phyloP scores from a whole-genome alignment of 2,888 invertebrate species.

The Alviniconcha strummeri region DNA sequence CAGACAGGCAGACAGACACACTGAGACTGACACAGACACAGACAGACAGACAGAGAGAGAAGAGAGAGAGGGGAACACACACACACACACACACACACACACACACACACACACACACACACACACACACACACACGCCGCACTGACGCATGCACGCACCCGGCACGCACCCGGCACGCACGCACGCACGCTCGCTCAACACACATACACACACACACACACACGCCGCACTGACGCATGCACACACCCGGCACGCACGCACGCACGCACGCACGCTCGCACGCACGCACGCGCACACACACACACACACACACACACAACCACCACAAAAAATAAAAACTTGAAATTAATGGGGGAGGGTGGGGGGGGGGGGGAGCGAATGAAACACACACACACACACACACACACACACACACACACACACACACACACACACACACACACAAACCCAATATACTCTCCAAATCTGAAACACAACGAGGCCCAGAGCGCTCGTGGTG shows the following conservation, averaged over 20 bases:
- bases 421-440: conserved; percentile 14
- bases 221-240: not conserved
- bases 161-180: too few relatives aligned
- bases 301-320: conserved; percentile 2
- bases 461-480: too few relatives aligned
- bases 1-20: not conserved
- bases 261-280: too few relatives aligned
- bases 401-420: not conserved
- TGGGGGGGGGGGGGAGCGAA: not conserved
- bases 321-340: not conserved
- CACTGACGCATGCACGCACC: not conserved
- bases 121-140: not conserved
- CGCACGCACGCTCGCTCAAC: not conserved
- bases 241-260: not conserved
- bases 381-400: not conserved
- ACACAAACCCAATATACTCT: not conserved
- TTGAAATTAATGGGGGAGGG: too few relatives aligned
- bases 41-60: not conserved
- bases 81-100: conserved; percentile 6
- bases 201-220: not conserved
- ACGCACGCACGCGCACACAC: not conserved
- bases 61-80: not conserved
- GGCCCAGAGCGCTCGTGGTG: too few relatives aligned
- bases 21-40: not conserved
- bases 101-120: conserved; percentile 6